Conservation (phyloP, 2,888 invertebrate species). For the Aethes cnicana region DNA sequence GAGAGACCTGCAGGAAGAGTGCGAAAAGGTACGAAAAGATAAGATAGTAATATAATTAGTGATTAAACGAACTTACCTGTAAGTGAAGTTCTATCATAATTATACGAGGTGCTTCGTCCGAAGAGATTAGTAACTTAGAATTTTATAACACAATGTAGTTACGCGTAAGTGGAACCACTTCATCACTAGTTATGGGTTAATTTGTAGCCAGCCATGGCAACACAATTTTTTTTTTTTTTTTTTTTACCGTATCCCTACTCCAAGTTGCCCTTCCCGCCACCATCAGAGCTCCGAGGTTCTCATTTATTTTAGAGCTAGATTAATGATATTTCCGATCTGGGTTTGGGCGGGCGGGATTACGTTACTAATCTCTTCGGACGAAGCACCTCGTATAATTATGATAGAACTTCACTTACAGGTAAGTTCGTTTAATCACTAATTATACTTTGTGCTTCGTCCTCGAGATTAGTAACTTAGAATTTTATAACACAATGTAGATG, state of each 20-base stretch:
- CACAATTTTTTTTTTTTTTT: neutral
- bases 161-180: neutral
- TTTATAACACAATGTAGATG: neutral
- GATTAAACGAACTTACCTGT: too few species aligned
- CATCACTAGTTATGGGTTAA: neutral
- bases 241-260: neutral
- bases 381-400: neutral
- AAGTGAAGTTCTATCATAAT: too few species aligned
- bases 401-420: too few species aligned
- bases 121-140: neutral
- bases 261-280: too few species aligned
- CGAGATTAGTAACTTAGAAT: neutral
- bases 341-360: neutral
- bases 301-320: neutral
- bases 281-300: neutral
- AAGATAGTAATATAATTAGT: too few species aligned
- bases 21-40: conserved; percentile 45
- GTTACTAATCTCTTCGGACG: neutral
- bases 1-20: conserved; percentile 47
- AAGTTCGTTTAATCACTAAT: too few species aligned
- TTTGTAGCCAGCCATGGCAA: too few species aligned
- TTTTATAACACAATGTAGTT: neutral
- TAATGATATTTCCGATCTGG: too few species aligned
- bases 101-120: neutral
- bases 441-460: neutral